Conservation (phyloP, 2,113 vertebrate genomes). For the Larimichthys crocea region DNA sequence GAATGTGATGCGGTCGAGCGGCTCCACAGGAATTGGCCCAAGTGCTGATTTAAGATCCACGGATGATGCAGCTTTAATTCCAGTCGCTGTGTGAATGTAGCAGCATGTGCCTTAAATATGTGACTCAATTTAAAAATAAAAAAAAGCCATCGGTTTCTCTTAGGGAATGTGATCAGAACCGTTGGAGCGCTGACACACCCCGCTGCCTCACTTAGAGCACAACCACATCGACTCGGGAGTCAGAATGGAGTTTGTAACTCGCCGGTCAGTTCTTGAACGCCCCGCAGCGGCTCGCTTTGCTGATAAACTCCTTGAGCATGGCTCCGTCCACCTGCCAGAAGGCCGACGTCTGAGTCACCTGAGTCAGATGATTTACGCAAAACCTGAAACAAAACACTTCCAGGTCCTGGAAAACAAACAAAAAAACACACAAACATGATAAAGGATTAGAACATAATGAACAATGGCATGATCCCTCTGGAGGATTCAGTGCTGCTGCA, state of each 20-base stretch:
- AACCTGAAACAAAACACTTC: constrained; percentile 98
- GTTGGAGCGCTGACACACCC: neutral
- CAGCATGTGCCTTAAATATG: neutral
- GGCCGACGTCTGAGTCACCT: constrained; percentile 93
- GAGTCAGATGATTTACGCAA: constrained; percentile 96
- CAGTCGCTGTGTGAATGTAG: neutral
- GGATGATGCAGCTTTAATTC: neutral
- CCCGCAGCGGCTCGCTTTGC: constrained; percentile 94
- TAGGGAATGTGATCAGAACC: constrained; percentile 15
- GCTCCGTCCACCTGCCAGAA: constrained; percentile 96
- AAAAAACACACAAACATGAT: constrained; percentile 55
- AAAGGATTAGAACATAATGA: neutral
- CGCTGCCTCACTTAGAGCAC: neutral
- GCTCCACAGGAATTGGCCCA: constrained; percentile 44
- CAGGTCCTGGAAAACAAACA: constrained; percentile 93
- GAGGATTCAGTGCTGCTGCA: neutral
- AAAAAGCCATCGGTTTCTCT: neutral
- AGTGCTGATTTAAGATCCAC: constrained; percentile 38
- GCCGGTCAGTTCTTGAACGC: constrained; percentile 94
- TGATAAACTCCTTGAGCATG: constrained; percentile 96
- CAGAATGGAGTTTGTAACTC: neutral
- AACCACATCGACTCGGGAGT: neutral
- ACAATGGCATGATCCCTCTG: neutral
- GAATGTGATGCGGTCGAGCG: neutral
- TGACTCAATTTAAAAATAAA: neutral